phyloP scores from a whole-genome alignment of 2,888 invertebrate genomes.

The Mactromeris polynyma region DNA sequence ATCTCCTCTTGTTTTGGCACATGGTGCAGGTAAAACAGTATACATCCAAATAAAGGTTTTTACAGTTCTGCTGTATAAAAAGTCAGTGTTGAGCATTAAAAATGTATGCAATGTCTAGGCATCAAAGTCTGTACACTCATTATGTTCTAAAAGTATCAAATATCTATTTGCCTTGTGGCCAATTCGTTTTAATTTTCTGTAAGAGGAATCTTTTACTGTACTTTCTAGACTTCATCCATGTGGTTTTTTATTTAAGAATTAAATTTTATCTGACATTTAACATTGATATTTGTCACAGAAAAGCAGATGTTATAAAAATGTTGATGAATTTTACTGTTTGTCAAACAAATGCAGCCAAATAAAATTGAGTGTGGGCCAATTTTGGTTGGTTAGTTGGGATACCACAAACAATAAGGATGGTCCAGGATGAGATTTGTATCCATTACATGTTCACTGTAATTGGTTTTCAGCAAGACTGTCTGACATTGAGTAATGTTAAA shows the following conservation, averaged over 20 bases:
- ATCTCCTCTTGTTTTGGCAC: not conserved
- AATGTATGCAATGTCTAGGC: not conserved
- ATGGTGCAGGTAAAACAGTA: not conserved
- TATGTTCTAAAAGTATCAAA: not conserved
- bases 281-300: too few species aligned
- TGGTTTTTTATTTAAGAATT: not conserved
- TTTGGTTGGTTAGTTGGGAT: too few species aligned
- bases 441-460: not conserved
- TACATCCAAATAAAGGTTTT: not conserved
- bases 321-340: too few species aligned
- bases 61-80: not conserved
- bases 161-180: not conserved
- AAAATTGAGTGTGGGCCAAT: too few species aligned
- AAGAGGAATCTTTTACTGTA: not conserved
- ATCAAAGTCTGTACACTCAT: not conserved
- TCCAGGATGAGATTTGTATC: not conserved
- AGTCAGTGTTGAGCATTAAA: not conserved
- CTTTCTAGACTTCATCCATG: not conserved
- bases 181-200: not conserved
- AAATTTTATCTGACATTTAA: too few species aligned
- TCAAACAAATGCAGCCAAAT: too few species aligned
- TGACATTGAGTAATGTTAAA: slow-evolving; percentile 76
- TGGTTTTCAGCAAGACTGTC: slow-evolving; percentile 80
- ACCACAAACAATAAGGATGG: too few species aligned
- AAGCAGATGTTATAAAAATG: too few species aligned